A percentile compares a stretch with the other conserved stretches of the same genome.
Conservation (phyloP, 2,888 invertebrate genomes). For the Oligia fasciuncula region DNA sequence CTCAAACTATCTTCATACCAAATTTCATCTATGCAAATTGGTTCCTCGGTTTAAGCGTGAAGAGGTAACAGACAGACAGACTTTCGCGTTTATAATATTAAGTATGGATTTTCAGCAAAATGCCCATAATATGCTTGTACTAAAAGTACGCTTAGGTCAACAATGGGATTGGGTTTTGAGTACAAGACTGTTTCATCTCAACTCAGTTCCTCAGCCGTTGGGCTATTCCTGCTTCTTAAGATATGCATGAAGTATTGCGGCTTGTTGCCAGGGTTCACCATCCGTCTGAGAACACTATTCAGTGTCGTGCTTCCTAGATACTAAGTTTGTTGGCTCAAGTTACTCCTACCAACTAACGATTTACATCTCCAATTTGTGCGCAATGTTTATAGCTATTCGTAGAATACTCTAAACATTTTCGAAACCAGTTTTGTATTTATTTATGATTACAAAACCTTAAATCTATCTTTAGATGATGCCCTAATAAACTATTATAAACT, state of each 20-base stretch:
- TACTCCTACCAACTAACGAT: conserved; percentile 3
- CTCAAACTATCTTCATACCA: too few relatives aligned
- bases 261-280: conserved; percentile 24
- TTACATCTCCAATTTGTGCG: conserved; percentile 2
- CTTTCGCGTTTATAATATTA: too few relatives aligned
- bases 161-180: not conserved
- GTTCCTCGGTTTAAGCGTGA: too few relatives aligned
- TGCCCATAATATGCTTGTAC: not conserved
- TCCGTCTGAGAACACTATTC: conserved; percentile 17
- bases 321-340: conserved; percentile 42
- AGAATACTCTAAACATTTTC: not conserved
- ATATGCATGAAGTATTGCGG: conserved; percentile 26
- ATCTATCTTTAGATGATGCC: not conserved
- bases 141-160: too few relatives aligned
- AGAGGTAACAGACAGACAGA: too few relatives aligned
- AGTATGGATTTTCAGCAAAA: too few relatives aligned
- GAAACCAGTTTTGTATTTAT: not conserved
- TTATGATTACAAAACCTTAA: not conserved
- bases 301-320: conserved; percentile 37
- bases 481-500: not conserved
- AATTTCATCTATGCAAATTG: too few relatives aligned
- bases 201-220: not conserved
- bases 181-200: not conserved
- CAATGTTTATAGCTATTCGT: not conserved
- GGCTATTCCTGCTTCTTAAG: not conserved